phyloP scores from a whole-genome alignment of 2,797 vertebrate species.

The Protosalanx chinensis region DNA sequence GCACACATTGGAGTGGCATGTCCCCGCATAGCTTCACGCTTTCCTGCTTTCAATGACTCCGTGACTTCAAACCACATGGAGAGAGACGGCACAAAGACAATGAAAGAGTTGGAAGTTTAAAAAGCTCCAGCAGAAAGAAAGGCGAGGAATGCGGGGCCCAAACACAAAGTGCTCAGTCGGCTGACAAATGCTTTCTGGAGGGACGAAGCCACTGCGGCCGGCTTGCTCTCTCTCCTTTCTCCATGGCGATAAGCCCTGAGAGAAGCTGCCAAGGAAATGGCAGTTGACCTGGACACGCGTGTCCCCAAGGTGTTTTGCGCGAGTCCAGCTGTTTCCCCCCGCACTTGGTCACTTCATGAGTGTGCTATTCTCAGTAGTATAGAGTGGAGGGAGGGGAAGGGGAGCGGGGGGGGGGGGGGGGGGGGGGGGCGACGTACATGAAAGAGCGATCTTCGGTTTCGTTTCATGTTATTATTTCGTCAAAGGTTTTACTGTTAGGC shows the following conservation, averaged over 20 bases:
- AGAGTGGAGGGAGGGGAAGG: no score
- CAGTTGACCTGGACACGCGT: constrained; percentile 3
- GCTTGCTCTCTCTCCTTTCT: neutral
- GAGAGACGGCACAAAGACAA: constrained; percentile 7
- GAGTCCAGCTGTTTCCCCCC: constrained; percentile 1
- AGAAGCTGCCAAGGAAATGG: constrained; percentile 11
- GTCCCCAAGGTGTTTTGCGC: constrained; percentile 1
- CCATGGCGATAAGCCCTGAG: neutral
- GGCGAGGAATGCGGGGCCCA: neutral
- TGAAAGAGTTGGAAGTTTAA: neutral
- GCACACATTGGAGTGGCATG: neutral
- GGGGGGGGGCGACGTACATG: no score
- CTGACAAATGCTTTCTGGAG: constrained; percentile 12
- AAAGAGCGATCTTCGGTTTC: neutral
- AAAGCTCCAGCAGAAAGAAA: constrained; percentile 6
- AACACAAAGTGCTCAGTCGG: constrained; percentile 20
- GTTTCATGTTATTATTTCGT: constrained; percentile 2
- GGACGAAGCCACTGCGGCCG: neutral
- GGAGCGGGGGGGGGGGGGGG: no score
- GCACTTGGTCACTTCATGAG: neutral
- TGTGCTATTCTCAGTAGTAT: neutral
- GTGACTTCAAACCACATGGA: neutral
- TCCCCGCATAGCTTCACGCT: neutral
- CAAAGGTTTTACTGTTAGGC: neutral
- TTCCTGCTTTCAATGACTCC: neutral